Evolutionary conservation across 2,797 vertebrate species (phyloP).

Genomic region (Helarctos malayanus): DNA sequence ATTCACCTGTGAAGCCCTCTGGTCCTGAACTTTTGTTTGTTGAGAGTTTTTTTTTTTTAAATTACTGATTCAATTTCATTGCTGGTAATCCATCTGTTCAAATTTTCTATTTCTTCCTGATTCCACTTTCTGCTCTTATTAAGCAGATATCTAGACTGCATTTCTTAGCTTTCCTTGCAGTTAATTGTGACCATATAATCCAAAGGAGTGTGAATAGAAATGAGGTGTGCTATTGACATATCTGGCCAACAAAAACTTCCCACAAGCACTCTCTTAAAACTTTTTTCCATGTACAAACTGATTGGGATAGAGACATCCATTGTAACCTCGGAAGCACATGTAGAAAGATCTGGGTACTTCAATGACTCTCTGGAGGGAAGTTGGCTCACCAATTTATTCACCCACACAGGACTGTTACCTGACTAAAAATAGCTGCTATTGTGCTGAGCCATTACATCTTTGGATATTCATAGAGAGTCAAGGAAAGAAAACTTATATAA

Average conservation of each 20-base stretch:
- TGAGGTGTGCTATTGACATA: background rate
- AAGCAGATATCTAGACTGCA: background rate
- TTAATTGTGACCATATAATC: background rate
- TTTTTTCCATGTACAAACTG: background rate
- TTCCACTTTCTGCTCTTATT: background rate
- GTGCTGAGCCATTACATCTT: background rate
- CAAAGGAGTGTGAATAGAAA: background rate
- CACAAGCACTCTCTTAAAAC: background rate
- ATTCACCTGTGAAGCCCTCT: background rate
- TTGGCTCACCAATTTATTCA: background rate
- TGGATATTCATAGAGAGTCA: background rate
- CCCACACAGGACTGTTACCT: background rate
- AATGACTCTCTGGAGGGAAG: background rate
- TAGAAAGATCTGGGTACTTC: background rate
- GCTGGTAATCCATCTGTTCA: background rate
- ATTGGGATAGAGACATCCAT: background rate
- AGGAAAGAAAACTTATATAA: background rate
- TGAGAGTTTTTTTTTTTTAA: background rate
- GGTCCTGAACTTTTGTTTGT: background rate
- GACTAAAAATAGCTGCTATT: background rate
- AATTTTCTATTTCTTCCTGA: background rate
- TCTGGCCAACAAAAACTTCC: background rate
- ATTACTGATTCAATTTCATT: background rate
- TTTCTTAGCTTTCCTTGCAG: background rate
- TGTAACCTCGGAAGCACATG: background rate